Evolutionary conservation across 2,113 vertebrate genomes (phyloP), one percentile per base, ranked within the genome.

Genomic region (Corydoras sp.): DNA sequence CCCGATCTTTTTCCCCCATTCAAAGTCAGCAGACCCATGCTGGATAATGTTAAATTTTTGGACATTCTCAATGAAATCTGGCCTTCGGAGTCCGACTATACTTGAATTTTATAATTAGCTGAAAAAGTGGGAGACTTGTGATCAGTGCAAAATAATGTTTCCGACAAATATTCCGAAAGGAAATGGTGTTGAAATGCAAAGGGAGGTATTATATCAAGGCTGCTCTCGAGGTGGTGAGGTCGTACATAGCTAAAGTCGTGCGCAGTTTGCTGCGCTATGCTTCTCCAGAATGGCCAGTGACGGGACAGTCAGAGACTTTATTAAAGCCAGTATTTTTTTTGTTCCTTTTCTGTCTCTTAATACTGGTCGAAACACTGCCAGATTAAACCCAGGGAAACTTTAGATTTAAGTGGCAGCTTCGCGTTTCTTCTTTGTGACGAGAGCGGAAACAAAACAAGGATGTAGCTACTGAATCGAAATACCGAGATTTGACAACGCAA

Each of bases 311-410:
- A 54, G 35, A 68, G 55, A 71, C 76, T 56, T 53, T 55, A 60
- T 65, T 62, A 65, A 73, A 76, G 65, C 65, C n/a, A 65, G 70
- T 69, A 76, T 72, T 80, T 75, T 81, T 65, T 75, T 71, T 53
- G 8, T 71, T 66, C 68, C 68, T 75, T 77, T 15, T 77, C 53
- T 24, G 18, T 24, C 18, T 24, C 18, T n/a, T 29, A 84, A 83
- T 85, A 85, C 87, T 85, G 84, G 85, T 90, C 88, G 87, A 78
- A 76, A 88, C 88, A 90, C 89, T 90, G 88, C 89, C 88, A 85
- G 83, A 80, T 83, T 77, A 85, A 88, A 83, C 87, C 85, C 89
- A 89, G 87, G 88, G 88, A 89, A 84, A 79, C n/a, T 71, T 78
- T 76, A 69, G 77, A 72, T 81, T 75, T 79, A 84, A 86, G 81